These are phyloP conservation scores for Frankliniella fusca DNA, from an alignment of 2,888 invertebrate genomes.

Conservation along the genomic window DNA sequence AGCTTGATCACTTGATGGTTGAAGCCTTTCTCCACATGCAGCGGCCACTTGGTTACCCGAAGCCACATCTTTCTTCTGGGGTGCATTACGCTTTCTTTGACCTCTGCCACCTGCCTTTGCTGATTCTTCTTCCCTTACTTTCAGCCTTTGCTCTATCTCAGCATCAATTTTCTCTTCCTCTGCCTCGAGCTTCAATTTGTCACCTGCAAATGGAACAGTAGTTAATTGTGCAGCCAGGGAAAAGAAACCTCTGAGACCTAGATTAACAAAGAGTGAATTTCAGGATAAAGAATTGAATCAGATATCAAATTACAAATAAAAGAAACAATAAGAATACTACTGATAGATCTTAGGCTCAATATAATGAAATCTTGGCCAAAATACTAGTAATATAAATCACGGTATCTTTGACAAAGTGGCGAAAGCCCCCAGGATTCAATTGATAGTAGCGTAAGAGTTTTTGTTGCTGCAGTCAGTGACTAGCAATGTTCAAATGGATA, in stretches of 20 bases:
- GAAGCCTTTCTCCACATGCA: not conserved
- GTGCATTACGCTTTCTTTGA: not conserved
- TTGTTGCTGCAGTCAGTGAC: no score
- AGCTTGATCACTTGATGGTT: not conserved
- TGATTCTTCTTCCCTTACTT: not conserved
- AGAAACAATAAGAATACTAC: not conserved
- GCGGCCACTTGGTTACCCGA: not conserved
- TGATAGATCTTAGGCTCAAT: not conserved
- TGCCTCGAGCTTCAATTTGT: not conserved
- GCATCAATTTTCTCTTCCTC: not conserved
- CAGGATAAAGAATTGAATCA: not conserved
- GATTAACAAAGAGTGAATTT: not conserved
- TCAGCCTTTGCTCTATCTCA: not conserved
- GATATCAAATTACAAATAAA: not conserved
- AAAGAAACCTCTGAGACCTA: not conserved
- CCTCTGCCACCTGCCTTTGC: not conserved
- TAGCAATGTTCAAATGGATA: no score
- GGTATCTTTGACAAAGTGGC: no score
- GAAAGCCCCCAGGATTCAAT: no score
- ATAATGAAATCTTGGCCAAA: no score
- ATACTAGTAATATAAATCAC: no score
- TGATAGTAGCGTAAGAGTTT: no score
- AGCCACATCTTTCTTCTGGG: not conserved
- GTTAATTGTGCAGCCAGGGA: not conserved
- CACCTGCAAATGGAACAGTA: not conserved